Conservation (phyloP, 2,113 vertebrate genomes). For the Cepphus grylle region DNA sequence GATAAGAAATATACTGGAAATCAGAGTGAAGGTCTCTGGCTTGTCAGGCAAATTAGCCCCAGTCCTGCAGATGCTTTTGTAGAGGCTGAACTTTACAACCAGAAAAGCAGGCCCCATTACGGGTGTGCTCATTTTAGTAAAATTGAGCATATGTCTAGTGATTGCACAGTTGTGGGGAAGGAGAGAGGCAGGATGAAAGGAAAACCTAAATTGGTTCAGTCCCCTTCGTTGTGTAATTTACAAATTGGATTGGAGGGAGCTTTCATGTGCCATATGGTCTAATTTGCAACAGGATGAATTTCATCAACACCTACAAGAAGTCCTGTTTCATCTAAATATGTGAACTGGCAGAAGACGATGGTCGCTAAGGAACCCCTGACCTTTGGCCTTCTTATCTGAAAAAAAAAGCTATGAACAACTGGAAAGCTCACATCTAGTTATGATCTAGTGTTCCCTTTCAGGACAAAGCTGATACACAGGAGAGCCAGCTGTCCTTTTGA, state of each 20-base stretch:
- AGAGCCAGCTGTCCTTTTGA: background rate
- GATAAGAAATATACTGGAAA: background rate
- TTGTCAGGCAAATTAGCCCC: background rate
- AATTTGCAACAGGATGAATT: background rate
- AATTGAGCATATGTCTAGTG: background rate
- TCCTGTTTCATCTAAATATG: background rate
- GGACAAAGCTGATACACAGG: background rate
- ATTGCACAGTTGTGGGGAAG: background rate
- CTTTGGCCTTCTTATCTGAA: background rate
- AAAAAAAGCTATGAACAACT: background rate
- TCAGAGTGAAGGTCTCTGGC: background rate
- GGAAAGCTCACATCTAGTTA: background rate
- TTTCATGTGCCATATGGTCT: background rate
- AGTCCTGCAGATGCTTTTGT: background rate
- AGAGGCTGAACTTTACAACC: background rate
- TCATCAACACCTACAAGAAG: background rate
- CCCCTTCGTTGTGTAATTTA: background rate
- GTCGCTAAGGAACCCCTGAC: background rate
- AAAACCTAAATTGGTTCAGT: background rate
- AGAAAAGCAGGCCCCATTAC: background rate
- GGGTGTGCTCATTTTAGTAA: background rate
- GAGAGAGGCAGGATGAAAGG: background rate
- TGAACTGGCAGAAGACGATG: background rate
- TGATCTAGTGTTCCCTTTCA: background rate
- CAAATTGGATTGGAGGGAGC: background rate